A percentile compares a stretch with the other conserved stretches of the same genome.
Evolutionary conservation across 92 coral and sea anemone species (phyloP).

Genomic region (Chrysogorgia sp.): DNA sequence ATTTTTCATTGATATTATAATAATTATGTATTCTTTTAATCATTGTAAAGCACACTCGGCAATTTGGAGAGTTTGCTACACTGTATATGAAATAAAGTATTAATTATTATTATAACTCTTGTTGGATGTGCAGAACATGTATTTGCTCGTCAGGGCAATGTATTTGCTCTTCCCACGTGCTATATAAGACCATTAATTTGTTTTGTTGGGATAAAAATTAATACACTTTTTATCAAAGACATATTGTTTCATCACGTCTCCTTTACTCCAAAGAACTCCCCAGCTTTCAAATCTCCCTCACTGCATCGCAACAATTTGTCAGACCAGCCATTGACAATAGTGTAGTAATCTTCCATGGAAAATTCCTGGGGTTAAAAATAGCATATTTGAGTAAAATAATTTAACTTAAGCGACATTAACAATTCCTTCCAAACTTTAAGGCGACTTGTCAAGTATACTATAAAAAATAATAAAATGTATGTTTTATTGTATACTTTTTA

Average conservation of each 20-base stretch:
- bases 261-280: constrained; percentile 32
- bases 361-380: constrained; percentile 1
- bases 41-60: too few relatives aligned
- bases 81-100: too few relatives aligned
- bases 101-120: too few relatives aligned
- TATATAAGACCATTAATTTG: constrained; percentile 12
- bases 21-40: too few relatives aligned
- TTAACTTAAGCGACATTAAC: too few relatives aligned
- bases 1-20: too few relatives aligned
- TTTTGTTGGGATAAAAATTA: not conserved
- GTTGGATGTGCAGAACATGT: not conserved
- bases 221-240: not conserved
- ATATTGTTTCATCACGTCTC: not conserved
- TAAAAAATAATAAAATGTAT: too few relatives aligned
- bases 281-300: constrained; percentile 36
- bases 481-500: not conserved
- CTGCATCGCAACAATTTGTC: constrained; percentile 42
- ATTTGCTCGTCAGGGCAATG: too few relatives aligned
- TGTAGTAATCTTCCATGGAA: constrained; percentile 42
- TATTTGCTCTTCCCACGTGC: too few relatives aligned
- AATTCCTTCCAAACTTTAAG: too few relatives aligned
- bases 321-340: constrained; percentile 45
- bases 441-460: too few relatives aligned
- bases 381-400: not conserved
- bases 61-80: too few relatives aligned